phyloP scores from a whole-genome alignment of 2,888 invertebrate species.

The Amphipoea lucens region DNA sequence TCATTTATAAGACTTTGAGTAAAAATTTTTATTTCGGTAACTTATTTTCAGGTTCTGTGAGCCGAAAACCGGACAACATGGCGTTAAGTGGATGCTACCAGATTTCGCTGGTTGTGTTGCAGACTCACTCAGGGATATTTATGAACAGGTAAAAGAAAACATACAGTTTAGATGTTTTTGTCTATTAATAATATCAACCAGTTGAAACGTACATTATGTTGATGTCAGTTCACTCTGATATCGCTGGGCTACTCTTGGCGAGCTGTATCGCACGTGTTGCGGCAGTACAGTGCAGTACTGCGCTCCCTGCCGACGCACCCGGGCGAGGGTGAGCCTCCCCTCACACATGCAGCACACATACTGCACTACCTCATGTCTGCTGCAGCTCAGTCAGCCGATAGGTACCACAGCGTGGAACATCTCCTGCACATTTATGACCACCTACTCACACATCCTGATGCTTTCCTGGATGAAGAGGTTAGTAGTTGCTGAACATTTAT shows the following conservation, averaged over 20 bases:
- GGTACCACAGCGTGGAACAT: slow-evolving; percentile 91
- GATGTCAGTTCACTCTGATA: slow-evolving; percentile 80
- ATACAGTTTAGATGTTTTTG: background rate
- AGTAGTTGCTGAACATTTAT: slow-evolving; percentile 61
- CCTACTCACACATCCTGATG: slow-evolving; percentile 88
- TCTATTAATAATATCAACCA: fast-evolving
- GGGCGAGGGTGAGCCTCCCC: slow-evolving; percentile 92
- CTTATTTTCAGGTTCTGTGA: slow-evolving; percentile 83
- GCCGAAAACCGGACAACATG: slow-evolving; percentile 87
- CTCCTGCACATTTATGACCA: slow-evolving; percentile 90
- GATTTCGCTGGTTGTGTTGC: slow-evolving; percentile 94
- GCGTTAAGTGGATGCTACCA: slow-evolving; percentile 93
- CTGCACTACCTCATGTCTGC: slow-evolving; percentile 87
- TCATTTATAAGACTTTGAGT: background rate
- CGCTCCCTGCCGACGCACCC: slow-evolving; percentile 89
- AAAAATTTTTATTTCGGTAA: background rate
- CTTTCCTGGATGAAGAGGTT: slow-evolving; percentile 94
- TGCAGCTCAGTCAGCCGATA: slow-evolving; percentile 80
- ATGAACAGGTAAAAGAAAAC: slow-evolving; percentile 89
- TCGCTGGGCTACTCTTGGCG: slow-evolving; percentile 92
- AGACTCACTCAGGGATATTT: slow-evolving; percentile 91
- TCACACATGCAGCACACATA: slow-evolving; percentile 90
- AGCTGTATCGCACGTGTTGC: slow-evolving; percentile 89
- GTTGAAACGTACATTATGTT: background rate
- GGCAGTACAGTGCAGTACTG: slow-evolving; percentile 89